Conservation (phyloP, 2,113 vertebrate species). For the Nothobranchius furzeri region DNA sequence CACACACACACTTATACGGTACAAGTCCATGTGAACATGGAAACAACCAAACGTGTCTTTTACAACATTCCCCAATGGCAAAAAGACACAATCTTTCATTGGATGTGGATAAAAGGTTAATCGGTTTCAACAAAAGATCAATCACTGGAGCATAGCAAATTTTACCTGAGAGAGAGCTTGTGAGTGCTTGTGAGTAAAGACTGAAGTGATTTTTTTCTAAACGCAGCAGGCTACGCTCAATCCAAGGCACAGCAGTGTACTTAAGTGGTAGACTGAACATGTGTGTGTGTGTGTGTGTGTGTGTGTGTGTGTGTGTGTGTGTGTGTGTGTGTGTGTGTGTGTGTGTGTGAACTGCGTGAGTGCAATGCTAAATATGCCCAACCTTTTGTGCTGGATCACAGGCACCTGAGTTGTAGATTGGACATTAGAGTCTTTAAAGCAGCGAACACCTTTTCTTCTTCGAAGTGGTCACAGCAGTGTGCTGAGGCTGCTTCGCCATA, state of each 20-base stretch:
- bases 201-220: conserved; percentile 50
- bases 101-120: conserved; percentile 57
- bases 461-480: conserved; percentile 25
- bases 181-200: conserved; percentile 25
- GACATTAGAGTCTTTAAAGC: conserved; percentile 20
- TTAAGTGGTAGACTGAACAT: conserved; percentile 34
- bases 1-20: neutral
- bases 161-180: conserved; percentile 28
- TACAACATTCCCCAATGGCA: conserved; percentile 24
- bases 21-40: neutral
- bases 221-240: conserved; percentile 42
- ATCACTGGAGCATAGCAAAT: conserved; percentile 43
- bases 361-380: conserved; percentile 19
- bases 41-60: conserved; percentile 35
- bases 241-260: conserved; percentile 34
- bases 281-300: neutral
- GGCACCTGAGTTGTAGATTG: conserved; percentile 30
- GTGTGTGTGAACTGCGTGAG: neutral
- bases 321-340: conserved; percentile 5
- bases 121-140: conserved; percentile 40
- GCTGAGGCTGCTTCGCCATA: conserved; percentile 4
- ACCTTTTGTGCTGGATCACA: conserved; percentile 18
- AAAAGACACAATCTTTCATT: conserved; percentile 45
- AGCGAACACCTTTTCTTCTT: conserved; percentile 17
- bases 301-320: conserved; percentile 5